A percentile compares a stretch with the other conserved stretches of the same genome.
phyloP scores from a whole-genome alignment of 2,113 vertebrate genomes.

The Eidolon helvum region DNA sequence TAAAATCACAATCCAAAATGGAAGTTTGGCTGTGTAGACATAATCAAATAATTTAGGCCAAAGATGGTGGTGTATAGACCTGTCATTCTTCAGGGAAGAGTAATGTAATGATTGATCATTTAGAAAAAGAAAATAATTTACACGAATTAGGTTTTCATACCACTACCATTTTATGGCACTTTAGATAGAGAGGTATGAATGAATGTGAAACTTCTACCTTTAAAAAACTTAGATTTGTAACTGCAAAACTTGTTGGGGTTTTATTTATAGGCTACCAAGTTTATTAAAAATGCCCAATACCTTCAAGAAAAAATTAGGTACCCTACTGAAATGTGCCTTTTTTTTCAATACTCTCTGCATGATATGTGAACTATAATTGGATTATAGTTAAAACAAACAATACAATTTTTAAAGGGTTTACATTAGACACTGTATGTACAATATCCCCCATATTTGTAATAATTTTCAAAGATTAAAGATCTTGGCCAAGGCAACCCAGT shows the following conservation, averaged over 20 bases:
- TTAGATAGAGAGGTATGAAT: neutral
- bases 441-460: neutral
- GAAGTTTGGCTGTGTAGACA: neutral
- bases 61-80: neutral
- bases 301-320: neutral
- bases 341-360: neutral
- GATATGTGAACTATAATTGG: neutral
- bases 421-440: neutral
- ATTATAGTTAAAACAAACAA: neutral
- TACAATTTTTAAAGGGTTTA: neutral
- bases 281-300: neutral
- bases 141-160: neutral
- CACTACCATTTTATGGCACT: neutral
- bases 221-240: neutral
- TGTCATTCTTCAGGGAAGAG: neutral
- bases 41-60: neutral
- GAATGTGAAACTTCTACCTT: neutral
- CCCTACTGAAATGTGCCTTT: neutral
- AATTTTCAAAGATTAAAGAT: neutral
- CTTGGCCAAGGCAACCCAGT: neutral
- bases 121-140: neutral
- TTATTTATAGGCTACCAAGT: neutral
- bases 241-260: neutral
- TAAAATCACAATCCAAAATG: neutral
- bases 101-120: neutral